A percentile compares a stretch with the other conserved stretches of the same genome.
Evolutionary conservation across 1,140 invertebrate species (phyloP).

Genomic region (Aphelinus certus): DNA sequence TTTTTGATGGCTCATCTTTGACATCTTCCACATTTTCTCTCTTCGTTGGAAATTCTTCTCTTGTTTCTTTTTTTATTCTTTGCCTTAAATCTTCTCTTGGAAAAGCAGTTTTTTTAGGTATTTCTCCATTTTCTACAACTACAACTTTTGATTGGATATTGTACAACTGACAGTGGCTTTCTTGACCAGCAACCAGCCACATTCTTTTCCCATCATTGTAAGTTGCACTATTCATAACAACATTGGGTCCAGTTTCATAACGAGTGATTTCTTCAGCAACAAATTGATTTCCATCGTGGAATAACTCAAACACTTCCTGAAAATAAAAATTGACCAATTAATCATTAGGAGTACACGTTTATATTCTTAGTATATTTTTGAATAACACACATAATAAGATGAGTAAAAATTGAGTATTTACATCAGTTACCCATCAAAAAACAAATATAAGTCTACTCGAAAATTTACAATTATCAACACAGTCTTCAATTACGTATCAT

Average conservation of each 20-base stretch:
- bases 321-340: constrained; percentile 25
- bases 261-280: constrained; percentile 86
- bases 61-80: constrained; percentile 56
- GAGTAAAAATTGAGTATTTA: no score
- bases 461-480: no score
- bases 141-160: constrained; percentile 78
- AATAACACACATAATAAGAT: no score
- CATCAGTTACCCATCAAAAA: no score
- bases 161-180: constrained; percentile 91
- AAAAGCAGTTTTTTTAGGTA: constrained; percentile 54
- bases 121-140: constrained; percentile 61
- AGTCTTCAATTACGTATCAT: no score
- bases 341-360: no score
- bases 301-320: constrained; percentile 92
- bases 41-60: constrained; percentile 63
- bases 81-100: constrained; percentile 55
- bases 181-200: constrained; percentile 88
- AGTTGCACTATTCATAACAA: constrained; percentile 90
- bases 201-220: constrained; percentile 75
- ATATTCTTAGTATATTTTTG: no score
- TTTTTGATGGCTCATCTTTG: constrained; percentile 61
- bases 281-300: constrained; percentile 81
- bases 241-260: constrained; percentile 87
- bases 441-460: no score
- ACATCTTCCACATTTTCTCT: constrained; percentile 61